Evolutionary conservation across 2,888 invertebrate species (phyloP).

Genomic region (Timema podura): DNA sequence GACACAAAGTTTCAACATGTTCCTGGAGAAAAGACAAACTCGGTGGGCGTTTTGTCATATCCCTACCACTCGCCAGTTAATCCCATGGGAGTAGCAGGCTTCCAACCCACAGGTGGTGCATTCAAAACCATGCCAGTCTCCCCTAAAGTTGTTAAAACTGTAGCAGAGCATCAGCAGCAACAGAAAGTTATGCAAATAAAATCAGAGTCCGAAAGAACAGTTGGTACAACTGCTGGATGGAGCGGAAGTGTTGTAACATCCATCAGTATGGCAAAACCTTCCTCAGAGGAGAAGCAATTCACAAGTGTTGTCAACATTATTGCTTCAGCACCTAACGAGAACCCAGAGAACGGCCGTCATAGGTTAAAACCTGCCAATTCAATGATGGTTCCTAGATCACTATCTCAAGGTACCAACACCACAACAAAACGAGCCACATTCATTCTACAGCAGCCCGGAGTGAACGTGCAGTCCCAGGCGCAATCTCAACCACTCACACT

Average conservation of each 20-base stretch:
- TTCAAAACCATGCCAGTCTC: slow-evolving; percentile 80
- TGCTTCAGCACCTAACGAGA: slow-evolving; percentile 14
- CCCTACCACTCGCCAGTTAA: slow-evolving; percentile 69
- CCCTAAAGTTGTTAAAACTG: slow-evolving; percentile 45
- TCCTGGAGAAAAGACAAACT: slow-evolving; percentile 45
- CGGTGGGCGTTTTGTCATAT: slow-evolving; percentile 49
- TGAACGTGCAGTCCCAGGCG: slow-evolving; percentile 21
- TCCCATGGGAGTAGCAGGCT: slow-evolving; percentile 79
- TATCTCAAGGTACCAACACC: neutral
- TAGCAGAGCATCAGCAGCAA: slow-evolving; percentile 20
- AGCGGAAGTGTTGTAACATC: slow-evolving; percentile 27
- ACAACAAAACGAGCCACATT: slow-evolving; percentile 4
- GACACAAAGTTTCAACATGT: slow-evolving; percentile 49
- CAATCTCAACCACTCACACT: slow-evolving; percentile 46
- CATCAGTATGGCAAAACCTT: neutral
- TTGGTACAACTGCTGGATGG: slow-evolving; percentile 13
- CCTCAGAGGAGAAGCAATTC: slow-evolving; percentile 18
- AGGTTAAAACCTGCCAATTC: slow-evolving; percentile 20
- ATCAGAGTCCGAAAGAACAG: neutral
- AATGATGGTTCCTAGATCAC: neutral
- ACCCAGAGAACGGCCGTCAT: slow-evolving; percentile 27
- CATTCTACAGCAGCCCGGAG: slow-evolving; percentile 16
- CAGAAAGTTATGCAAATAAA: slow-evolving; percentile 19
- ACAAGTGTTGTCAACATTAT: slow-evolving; percentile 22
- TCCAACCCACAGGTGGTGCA: slow-evolving; percentile 85